phyloP scores from a whole-genome alignment of 2,113 vertebrate genomes.

The Hypomesus transpacificus region DNA sequence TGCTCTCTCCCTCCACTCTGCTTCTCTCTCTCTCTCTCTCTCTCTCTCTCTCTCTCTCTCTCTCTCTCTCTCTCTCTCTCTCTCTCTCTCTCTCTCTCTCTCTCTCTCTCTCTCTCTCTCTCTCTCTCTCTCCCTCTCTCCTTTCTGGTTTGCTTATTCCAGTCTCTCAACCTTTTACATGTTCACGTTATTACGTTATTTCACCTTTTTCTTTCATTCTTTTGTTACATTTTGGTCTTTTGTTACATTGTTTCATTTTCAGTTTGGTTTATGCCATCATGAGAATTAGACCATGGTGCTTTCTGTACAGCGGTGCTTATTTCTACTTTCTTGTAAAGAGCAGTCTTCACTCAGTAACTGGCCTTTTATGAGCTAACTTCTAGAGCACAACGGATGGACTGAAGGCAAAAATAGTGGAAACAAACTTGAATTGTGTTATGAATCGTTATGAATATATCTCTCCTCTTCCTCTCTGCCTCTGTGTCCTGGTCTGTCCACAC shows the following conservation, averaged over 20 bases:
- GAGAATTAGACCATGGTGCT: slow-evolving; percentile 17
- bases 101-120: slow-evolving; percentile 11
- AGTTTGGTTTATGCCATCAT: slow-evolving; percentile 23
- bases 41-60: slow-evolving; percentile 13
- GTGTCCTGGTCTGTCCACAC: too few species aligned
- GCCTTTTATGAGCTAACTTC: too few species aligned
- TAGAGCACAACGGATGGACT: too few species aligned
- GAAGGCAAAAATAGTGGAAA: too few species aligned
- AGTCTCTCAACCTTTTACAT: slow-evolving; percentile 29
- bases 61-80: slow-evolving; percentile 11
- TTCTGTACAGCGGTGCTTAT: slow-evolving; percentile 26
- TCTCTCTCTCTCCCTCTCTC: slow-evolving; percentile 10
- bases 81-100: slow-evolving; percentile 10
- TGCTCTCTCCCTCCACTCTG: slow-evolving; percentile 37
- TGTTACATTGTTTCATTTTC: slow-evolving; percentile 24
- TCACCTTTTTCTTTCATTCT: neutral
- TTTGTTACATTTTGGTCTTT: neutral
- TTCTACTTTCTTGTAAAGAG: slow-evolving; percentile 21
- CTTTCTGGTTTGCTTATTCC: neutral
- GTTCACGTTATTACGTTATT: neutral
- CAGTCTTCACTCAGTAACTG: slow-evolving; percentile 12
- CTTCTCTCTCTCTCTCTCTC: slow-evolving; percentile 1
- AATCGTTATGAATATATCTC: too few species aligned
- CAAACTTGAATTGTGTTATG: too few species aligned
- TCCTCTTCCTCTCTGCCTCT: too few species aligned